phyloP scores from a whole-genome alignment of 2,888 invertebrate genomes.

The Dynastes tityus region DNA sequence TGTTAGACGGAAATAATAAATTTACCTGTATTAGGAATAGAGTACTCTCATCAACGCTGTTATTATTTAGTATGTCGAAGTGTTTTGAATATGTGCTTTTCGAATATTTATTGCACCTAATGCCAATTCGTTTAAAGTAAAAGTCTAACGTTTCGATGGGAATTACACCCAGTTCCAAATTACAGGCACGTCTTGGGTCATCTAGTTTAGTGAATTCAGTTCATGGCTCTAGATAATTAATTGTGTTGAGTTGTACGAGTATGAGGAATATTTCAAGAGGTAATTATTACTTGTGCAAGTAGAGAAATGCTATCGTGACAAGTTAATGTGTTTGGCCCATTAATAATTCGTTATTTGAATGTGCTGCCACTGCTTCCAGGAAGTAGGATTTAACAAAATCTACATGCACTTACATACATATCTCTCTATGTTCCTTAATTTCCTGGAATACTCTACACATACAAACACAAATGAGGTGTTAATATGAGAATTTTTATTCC shows the following conservation, averaged over 20 bases:
- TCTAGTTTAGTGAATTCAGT: conserved; percentile 16
- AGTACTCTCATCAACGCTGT: not conserved
- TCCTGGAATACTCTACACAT: too few species aligned
- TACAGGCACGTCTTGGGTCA: conserved; percentile 24
- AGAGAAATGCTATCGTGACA: conserved; percentile 10
- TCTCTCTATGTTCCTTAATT: too few species aligned
- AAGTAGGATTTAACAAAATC: not conserved
- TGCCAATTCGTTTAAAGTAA: conserved; percentile 20
- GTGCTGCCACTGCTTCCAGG: conserved; percentile 19
- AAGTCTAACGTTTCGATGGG: conserved; percentile 22
- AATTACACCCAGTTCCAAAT: conserved; percentile 24
- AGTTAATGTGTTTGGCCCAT: not conserved
- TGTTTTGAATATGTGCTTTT: conserved; percentile 4
- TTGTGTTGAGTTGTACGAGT: not conserved
- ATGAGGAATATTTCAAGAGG: conserved; percentile 9
- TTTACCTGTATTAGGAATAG: conserved; percentile 31
- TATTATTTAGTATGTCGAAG: conserved; percentile 19
- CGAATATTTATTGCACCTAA: not conserved
- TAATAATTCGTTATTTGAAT: conserved; percentile 29
- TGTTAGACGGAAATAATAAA: conserved; percentile 36
- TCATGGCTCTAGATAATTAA: conserved; percentile 13
- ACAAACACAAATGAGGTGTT: too few species aligned
- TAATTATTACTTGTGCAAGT: conserved; percentile 22
- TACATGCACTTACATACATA: not conserved
- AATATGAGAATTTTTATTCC: too few species aligned